phyloP scores from a whole-genome alignment of 2,888 invertebrate genomes.

The Lobophora halterata region DNA sequence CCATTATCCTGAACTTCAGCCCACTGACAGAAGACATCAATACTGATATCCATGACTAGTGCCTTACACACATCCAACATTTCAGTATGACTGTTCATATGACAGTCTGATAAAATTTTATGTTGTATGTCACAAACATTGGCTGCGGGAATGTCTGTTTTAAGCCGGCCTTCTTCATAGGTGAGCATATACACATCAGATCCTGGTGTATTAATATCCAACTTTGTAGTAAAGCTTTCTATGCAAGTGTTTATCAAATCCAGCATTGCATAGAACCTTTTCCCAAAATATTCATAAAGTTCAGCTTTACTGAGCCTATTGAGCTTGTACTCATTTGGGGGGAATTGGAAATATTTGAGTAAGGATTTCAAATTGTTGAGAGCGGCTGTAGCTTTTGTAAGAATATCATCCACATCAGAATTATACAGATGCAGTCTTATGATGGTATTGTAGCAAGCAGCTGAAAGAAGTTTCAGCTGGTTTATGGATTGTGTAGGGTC shows the following conservation, averaged over 20 bases:
- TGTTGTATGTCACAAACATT: slow-evolving; percentile 45
- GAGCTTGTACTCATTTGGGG: slow-evolving; percentile 54
- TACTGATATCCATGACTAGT: slow-evolving; percentile 63
- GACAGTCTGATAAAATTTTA: slow-evolving; percentile 42
- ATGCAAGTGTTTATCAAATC: slow-evolving; percentile 45
- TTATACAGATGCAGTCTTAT: slow-evolving; percentile 56
- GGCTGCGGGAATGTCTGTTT: slow-evolving; percentile 29
- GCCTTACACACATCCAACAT: slow-evolving; percentile 57
- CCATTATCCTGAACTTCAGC: slow-evolving; percentile 63
- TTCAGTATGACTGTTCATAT: slow-evolving; percentile 48
- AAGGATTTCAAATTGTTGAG: slow-evolving; percentile 52
- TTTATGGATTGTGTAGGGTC: slow-evolving; percentile 49
- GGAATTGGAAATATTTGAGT: slow-evolving; percentile 54
- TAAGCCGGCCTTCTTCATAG: slow-evolving; percentile 41
- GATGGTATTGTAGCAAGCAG: slow-evolving; percentile 53
- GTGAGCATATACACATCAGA: slow-evolving; percentile 52
- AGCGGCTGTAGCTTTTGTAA: slow-evolving; percentile 33
- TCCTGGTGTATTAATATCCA: slow-evolving; percentile 39
- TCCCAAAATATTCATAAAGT: slow-evolving; percentile 55
- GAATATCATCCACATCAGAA: slow-evolving; percentile 34
- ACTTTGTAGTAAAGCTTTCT: slow-evolving; percentile 37
- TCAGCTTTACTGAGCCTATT: slow-evolving; percentile 49
- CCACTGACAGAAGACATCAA: slow-evolving; percentile 72
- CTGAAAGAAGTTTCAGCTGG: slow-evolving; percentile 47
- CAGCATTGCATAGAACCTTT: slow-evolving; percentile 48